A percentile compares a stretch with the other conserved stretches of the same genome.
phyloP scores from a whole-genome alignment of 1,140 invertebrate species.

The Hirudo medicinalis region DNA sequence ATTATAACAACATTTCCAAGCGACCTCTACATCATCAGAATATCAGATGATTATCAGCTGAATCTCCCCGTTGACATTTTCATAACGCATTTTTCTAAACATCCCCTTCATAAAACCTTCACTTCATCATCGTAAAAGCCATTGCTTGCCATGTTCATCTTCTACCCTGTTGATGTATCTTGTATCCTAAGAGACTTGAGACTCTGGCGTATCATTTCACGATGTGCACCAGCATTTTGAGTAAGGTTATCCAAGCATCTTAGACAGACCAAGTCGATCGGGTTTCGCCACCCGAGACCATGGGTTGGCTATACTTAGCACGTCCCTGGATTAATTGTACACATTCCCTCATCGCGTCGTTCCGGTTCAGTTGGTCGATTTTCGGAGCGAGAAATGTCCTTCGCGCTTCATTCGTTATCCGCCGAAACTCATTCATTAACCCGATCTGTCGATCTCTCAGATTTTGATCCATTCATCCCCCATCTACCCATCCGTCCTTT shows the following conservation, averaged over 20 bases:
- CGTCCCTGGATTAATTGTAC: too few relatives aligned
- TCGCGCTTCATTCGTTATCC: neutral
- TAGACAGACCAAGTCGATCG: too few relatives aligned
- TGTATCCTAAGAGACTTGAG: too few relatives aligned
- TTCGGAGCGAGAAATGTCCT: neutral
- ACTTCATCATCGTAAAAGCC: neutral
- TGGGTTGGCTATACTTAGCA: too few relatives aligned
- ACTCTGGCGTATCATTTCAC: too few relatives aligned
- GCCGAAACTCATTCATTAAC: neutral
- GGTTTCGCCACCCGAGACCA: too few relatives aligned
- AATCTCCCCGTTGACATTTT: neutral
- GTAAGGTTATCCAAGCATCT: too few relatives aligned
- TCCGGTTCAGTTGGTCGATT: too few relatives aligned
- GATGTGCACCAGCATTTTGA: too few relatives aligned
- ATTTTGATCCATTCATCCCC: neutral
- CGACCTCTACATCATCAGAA: neutral
- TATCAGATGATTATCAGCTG: neutral
- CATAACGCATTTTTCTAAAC: neutral
- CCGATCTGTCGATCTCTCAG: neutral
- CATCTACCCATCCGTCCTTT: neutral
- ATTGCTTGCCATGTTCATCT: neutral
- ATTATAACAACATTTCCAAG: neutral
- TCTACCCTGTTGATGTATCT: neutral
- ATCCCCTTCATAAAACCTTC: too few relatives aligned
- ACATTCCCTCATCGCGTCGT: too few relatives aligned